Percentiles rank a stretch among this genome's conserved stretches.
Conservation (phyloP, 2,888 invertebrate genomes). For the Orchestes rusci region DNA sequence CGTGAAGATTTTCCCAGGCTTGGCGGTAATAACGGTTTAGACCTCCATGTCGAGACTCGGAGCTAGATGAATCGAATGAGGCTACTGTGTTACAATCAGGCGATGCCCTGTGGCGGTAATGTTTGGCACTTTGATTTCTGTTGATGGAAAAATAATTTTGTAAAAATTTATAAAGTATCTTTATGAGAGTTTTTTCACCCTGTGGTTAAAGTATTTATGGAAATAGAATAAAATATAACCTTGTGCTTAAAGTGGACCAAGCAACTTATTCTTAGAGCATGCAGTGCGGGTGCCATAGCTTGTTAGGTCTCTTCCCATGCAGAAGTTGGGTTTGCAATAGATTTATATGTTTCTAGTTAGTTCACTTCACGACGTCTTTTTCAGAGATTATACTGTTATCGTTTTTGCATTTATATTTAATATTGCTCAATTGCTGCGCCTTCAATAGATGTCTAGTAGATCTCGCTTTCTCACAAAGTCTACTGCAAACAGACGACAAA, state of each 20-base stretch:
- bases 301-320: slow-evolving; percentile 10
- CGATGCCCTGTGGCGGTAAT: slow-evolving; percentile 81
- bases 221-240: too few species aligned
- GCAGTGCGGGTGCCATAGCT: slow-evolving; percentile 23
- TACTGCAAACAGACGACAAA: too few species aligned
- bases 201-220: too few species aligned
- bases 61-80: slow-evolving; percentile 81
- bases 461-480: too few species aligned
- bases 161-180: too few species aligned
- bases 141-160: slow-evolving; percentile 26
- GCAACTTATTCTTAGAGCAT: slow-evolving; percentile 16
- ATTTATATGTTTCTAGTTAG: not conserved
- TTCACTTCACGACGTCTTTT: too few species aligned
- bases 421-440: too few species aligned
- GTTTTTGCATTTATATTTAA: too few species aligned
- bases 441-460: too few species aligned
- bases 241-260: slow-evolving; percentile 3
- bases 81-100: slow-evolving; percentile 88
- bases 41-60: slow-evolving; percentile 69
- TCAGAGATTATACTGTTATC: too few species aligned
- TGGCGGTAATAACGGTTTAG: slow-evolving; percentile 84
- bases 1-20: slow-evolving; percentile 90
- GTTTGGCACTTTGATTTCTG: slow-evolving; percentile 71
- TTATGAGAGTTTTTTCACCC: too few species aligned
- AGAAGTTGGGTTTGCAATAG: slow-evolving; percentile 11